Evolutionary conservation across 2,113 vertebrate genomes (phyloP).

Genomic region (Myrmecophaga tridactyla): DNA sequence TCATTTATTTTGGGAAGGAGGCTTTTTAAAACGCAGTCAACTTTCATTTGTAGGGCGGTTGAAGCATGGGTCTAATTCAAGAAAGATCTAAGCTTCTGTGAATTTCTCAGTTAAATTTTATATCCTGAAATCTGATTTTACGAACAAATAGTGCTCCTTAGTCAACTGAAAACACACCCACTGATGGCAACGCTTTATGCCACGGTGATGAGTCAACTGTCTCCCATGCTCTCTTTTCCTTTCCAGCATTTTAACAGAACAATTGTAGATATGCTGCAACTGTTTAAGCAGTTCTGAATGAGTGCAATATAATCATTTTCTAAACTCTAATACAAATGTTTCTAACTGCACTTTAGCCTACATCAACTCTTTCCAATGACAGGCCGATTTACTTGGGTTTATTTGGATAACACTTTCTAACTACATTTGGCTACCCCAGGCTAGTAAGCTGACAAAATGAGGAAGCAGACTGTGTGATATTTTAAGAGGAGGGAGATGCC

Average conservation of each 20-base stretch:
- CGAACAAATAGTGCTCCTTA: constrained; percentile 29
- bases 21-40: neutral
- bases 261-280: neutral
- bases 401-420: constrained; percentile 64
- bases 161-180: neutral
- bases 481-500: constrained; percentile 55
- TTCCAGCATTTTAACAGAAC: neutral
- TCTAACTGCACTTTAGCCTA: constrained; percentile 46
- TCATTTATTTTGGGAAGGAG: neutral
- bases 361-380: constrained; percentile 52
- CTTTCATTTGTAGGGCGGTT: constrained; percentile 40
- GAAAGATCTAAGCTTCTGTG: constrained; percentile 44
- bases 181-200: neutral
- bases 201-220: neutral
- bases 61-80: constrained; percentile 11
- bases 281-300: constrained; percentile 44
- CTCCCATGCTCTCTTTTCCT: neutral
- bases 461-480: constrained; percentile 10
- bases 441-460: constrained; percentile 35
- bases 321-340: constrained; percentile 51
- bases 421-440: constrained; percentile 47
- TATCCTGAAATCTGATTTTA: constrained; percentile 49
- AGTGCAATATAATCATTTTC: constrained; percentile 24
- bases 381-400: constrained; percentile 54
- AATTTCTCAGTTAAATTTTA: constrained; percentile 57